Evolutionary conservation across 2,888 invertebrate genomes (phyloP).

Genomic region (Zelleria hepariella): DNA sequence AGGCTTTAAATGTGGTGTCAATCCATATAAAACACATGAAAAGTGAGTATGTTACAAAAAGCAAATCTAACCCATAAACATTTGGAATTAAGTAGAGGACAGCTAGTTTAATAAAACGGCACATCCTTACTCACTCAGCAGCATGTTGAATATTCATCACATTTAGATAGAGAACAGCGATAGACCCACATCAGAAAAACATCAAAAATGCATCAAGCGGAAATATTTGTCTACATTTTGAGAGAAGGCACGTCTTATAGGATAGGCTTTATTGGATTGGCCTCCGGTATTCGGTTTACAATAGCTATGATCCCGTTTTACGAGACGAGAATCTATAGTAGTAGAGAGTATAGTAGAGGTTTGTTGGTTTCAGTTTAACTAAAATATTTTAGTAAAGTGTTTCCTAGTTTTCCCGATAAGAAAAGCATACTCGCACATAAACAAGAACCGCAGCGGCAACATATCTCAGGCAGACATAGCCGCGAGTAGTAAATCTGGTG

Average conservation of each 20-base stretch:
- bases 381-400: not conserved
- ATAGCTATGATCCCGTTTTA: too few relatives aligned
- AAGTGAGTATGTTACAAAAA: not conserved
- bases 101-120: constrained; percentile 16
- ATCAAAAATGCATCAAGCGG: constrained; percentile 74
- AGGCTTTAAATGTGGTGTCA: too few relatives aligned
- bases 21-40: too few relatives aligned
- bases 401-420: not conserved
- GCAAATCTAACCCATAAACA: not conserved
- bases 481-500: not conserved
- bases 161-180: constrained; percentile 67
- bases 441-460: not conserved
- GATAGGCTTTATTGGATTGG: constrained; percentile 28
- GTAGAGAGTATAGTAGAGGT: too few relatives aligned
- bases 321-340: too few relatives aligned
- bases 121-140: constrained; percentile 50
- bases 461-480: not conserved
- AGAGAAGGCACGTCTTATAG: constrained; percentile 55
- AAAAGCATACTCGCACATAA: not conserved
- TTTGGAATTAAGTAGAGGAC: not conserved
- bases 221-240: constrained; percentile 63
- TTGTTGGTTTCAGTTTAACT: constrained; percentile 5
- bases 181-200: constrained; percentile 73
- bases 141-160: constrained; percentile 68
- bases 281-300: constrained; percentile 18